Evolutionary conservation across 2,797 vertebrate genomes (phyloP), one percentile per base, ranked within the genome.

Genomic region (Pseudomugil tenellus): DNA sequence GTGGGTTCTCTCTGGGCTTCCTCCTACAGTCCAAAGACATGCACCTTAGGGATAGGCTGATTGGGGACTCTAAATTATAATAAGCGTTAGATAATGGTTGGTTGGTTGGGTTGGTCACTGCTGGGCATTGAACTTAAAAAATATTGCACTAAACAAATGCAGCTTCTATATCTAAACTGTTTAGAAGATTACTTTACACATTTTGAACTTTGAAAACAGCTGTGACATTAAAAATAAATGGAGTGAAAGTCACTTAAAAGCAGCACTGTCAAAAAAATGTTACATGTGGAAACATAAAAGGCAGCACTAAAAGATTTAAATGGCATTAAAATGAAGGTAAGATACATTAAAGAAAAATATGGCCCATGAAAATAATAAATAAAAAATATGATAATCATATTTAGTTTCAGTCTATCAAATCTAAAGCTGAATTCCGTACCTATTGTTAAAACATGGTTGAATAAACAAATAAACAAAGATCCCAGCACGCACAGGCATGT

Each of bases 191-290:
- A 63, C 57, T 60, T 67, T 17, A 57, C 58, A 66, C 9, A 78
- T 71, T 62, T 43, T 55, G 2, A 61, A 79, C 62, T 66, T 61
- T 51, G 55, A 53, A 54, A 78, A 77, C 81, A 79, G 68, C 65
- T 81, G 73, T 67, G 73, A 60, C 31, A 77, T 84, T 64, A 82
- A 84, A 61, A 71, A 75, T 79, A 17, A 56, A 84, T 69, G 25
- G 14, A 35, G 41, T 46, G 51, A 70, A 62, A 71, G 53, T 37
- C 46, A 23, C 74, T 61, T 81, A 77, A 75, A 83, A 73, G 66
- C 23, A 46, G 21, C 0, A 34, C 66, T 76, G 58, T 81, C 76
- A 81, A 69, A 76, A n/a, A 56, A 58, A 71, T 35, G 53, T 72
- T 49, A 73, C 58, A 68, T 23, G 57, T 39, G 55, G 58, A 35